These are phyloP conservation scores for Pangasianodon hypophthalmus DNA, from an alignment of 2,113 vertebrate species.

Conservation along the genomic window DNA sequence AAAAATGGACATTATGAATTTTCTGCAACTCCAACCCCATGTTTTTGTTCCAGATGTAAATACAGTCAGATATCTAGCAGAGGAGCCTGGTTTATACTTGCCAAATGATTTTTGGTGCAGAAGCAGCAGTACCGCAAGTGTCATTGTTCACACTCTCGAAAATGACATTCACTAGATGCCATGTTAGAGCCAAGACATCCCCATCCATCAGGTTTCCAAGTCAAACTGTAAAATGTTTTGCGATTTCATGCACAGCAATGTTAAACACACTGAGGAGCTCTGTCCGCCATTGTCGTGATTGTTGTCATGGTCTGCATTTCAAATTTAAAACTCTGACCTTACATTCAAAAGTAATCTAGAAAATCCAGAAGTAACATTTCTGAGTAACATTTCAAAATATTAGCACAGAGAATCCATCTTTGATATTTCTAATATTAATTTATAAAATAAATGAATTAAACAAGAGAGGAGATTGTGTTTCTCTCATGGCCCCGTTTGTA, in stretches of 20 bases:
- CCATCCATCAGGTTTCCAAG: neutral
- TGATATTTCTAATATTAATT: neutral
- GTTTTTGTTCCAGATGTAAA: neutral
- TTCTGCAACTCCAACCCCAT: neutral
- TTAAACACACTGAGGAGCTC: neutral
- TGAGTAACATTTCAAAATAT: neutral
- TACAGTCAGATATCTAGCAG: neutral
- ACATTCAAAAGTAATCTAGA: neutral
- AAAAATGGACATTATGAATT: neutral
- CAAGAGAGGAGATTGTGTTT: too few relatives aligned
- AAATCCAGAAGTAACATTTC: neutral
- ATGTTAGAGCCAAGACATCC: neutral
- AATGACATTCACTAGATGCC: too few relatives aligned
- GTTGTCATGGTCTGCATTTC: neutral
- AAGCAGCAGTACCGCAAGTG: neutral
- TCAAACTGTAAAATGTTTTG: neutral
- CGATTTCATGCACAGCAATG: neutral
- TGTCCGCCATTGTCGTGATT: neutral
- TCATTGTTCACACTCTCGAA: too few relatives aligned
- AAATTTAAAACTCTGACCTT: neutral
- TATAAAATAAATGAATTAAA: neutral
- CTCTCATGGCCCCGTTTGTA: neutral
- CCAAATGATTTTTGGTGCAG: neutral
- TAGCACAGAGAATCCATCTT: neutral
- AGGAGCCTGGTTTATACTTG: neutral